Evolutionary conservation across 2,888 invertebrate genomes (phyloP), one percentile per base, ranked within the genome.

Genomic region (Belgica antarctica): DNA sequence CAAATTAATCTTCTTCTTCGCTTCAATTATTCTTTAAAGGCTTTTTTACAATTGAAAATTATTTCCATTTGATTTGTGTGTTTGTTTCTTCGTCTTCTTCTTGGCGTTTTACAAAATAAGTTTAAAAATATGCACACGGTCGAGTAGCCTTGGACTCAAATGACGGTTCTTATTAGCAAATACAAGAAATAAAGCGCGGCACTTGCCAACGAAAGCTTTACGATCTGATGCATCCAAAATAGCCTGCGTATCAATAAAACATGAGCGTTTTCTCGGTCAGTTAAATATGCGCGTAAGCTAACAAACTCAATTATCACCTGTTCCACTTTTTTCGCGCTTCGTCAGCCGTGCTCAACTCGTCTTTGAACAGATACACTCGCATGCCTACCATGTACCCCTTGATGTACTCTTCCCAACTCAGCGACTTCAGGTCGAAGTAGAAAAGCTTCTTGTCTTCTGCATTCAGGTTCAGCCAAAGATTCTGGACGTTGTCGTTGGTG

Each of bases 331-430:
- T 81, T 75, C 82, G 81, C 69, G 89, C 87, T 7, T 82, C 80
- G 2, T 86, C 83, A 34, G 90, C 76, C 0, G 86, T 87, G 62
- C 83, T 83, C 15, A 86, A 81, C 72, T 86, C 83, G 73, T 93
- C 91, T 75, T 91, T 90, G 74, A 92, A 83, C 47, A 92, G 78
- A 76, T 87, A 89, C 71, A 84, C 78, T 72, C 90, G 81, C 68
- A 90, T 84, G 2, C 93, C 92, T 71, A 82, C 81, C 22, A 89
- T 80, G 76, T 91, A 91, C 46, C 82, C 82, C 70, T 83, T 82
- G 76, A 90, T 86, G 75, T 89, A 92, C 1, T 81, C 77, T 77
- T 88, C 85, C 94, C 94, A 95, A 46, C 89, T 84, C 74, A 94
- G 81, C 27, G 86, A 82, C 0, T 81, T 82, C 73, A 92, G 84